Evolutionary conservation across 2,113 vertebrate species (phyloP), one percentile per base, ranked within the genome.

Genomic region (Paracanthobrama guichenoti): DNA sequence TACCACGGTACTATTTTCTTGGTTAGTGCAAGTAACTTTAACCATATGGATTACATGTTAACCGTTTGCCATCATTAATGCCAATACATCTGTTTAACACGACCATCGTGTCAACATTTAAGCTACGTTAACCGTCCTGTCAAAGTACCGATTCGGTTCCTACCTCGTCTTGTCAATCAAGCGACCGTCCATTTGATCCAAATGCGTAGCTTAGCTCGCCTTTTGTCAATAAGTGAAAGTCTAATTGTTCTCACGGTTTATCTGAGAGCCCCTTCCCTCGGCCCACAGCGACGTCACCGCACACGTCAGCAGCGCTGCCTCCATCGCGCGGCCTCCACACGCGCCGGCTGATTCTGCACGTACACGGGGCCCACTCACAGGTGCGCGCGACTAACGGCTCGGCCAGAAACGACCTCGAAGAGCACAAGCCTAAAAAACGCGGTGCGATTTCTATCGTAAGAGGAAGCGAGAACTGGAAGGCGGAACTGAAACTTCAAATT

Each of bases 331-430:
- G 44, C 84, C 77, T 75, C 76, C 87, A 82, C 82, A 16, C 16
- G 20, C 1, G 20, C 60, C n/a, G n/a, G 22, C 22, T 6, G 35
- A 66, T 79, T 85, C 82, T 62, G 87, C 87, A 88, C 87, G 87
- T 88, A 86, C 85, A 50, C 85, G 74, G 81, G 76, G 76, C 82
- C 82, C 22, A 53, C 14, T 18, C 55, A 10, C 31, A 18, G 85
- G 85, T 46, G 3, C 10, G 50, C 26, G 71, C 72, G 22, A 71
- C 79, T 0, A 0, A 42, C 64, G 48, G 31, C 48, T n/a, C 28
- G 9, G 35, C 0, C 44, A 9, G 13, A 24, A 53, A 11, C 44
- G 46, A 39, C 7, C 12, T 39, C 59, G 26, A 5, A 42, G 10
- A 57, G 20, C 74, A 16, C 53, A n/a, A 9, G 1, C 20, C 53